Evolutionary conservation across 2,113 vertebrate species (phyloP).

Genomic region (Pelvicachromis taeniatus): DNA sequence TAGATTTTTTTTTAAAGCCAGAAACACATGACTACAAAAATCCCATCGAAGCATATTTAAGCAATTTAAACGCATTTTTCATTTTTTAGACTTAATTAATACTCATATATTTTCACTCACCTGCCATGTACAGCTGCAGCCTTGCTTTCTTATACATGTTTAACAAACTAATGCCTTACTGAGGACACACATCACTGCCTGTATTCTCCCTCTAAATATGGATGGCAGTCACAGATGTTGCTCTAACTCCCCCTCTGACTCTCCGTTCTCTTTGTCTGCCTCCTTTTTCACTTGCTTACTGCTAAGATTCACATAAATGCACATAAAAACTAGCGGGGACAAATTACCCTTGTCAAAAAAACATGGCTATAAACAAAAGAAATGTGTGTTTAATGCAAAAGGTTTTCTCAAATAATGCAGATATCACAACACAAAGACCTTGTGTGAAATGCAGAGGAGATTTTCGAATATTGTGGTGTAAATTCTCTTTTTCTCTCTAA

Average conservation of each 20-base stretch:
- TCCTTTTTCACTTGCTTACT: not conserved
- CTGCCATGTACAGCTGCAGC: conserved; percentile 18
- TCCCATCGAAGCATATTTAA: not conserved
- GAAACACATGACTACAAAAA: not conserved
- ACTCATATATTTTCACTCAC: not conserved
- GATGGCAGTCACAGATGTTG: conserved; percentile 46
- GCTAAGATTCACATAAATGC: not conserved
- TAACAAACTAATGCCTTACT: conserved; percentile 33
- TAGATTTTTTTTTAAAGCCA: rapidly evolving
- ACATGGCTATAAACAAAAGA: not conserved
- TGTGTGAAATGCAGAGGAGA: not conserved
- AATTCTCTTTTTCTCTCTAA: not conserved
- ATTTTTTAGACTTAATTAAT: not conserved
- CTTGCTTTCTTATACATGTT: conserved; percentile 30
- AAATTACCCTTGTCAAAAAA: not conserved
- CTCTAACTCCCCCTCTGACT: not conserved
- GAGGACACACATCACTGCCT: conserved; percentile 34
- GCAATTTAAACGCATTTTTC: not conserved
- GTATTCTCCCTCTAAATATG: conserved; percentile 35
- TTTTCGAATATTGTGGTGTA: not conserved
- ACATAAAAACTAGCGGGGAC: not conserved
- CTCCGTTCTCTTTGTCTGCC: not conserved
- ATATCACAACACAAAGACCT: not conserved
- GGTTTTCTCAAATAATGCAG: not conserved
- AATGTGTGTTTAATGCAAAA: not conserved